Evolutionary conservation across 2,113 vertebrate species (phyloP).

Genomic region (Pagrus major): DNA sequence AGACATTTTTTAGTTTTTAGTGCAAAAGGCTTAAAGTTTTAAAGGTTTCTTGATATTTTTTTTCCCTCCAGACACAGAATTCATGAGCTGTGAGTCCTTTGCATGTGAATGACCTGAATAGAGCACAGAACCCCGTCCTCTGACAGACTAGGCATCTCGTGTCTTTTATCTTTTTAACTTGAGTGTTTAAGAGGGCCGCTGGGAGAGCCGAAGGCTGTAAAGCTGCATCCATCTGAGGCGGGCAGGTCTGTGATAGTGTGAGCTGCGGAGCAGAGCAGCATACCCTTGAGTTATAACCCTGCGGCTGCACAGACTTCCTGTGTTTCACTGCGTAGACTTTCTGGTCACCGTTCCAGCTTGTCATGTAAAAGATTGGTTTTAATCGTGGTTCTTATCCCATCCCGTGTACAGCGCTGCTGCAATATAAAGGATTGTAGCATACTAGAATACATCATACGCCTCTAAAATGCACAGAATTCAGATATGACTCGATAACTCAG

Average conservation of each 20-base stretch:
- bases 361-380: constrained; percentile 51
- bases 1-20: not conserved
- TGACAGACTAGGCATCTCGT: constrained; percentile 71
- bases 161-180: constrained; percentile 80
- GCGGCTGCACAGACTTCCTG: constrained; percentile 74
- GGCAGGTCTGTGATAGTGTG: constrained; percentile 66
- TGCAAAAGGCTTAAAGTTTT: constrained; percentile 21
- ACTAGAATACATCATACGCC: not conserved
- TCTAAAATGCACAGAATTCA: constrained; percentile 3
- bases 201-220: constrained; percentile 73
- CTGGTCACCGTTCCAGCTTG: constrained; percentile 47
- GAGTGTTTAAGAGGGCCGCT: constrained; percentile 77
- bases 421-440: no score
- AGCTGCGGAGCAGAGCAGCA: constrained; percentile 61
- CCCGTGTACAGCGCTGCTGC: not conserved
- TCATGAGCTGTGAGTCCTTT: constrained; percentile 58
- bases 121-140: constrained; percentile 49
- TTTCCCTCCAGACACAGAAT: constrained; percentile 42
- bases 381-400: constrained; percentile 53
- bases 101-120: constrained; percentile 56
- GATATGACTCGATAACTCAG: constrained; percentile 33
- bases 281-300: constrained; percentile 80
- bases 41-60: constrained; percentile 10
- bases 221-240: constrained; percentile 71
- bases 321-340: constrained; percentile 54